Base-by-base conservation (phyloP, 2,797 vertebrate genomes). In the Karalla daura region DNA sequence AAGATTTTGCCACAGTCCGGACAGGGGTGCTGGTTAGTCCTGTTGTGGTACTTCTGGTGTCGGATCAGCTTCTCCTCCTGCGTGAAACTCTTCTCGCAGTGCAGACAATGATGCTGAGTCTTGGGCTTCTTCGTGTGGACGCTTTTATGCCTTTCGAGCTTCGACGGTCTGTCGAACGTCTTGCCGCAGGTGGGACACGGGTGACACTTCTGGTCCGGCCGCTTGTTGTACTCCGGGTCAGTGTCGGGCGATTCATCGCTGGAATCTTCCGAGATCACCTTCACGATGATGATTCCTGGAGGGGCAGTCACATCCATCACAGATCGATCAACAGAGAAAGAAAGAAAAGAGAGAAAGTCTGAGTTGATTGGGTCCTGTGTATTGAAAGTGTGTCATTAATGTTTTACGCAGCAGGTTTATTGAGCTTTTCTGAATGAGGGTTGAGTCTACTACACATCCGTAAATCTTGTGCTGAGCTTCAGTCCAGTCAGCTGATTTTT, bases 1-100 rank as follows among this genome's bases (percentile, higher is more conserved):
- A 92, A 92, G 5, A 91, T 68, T 60, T 92, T 92, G 1, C 78
- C 87, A 18, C 90, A 92, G 59, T 91, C 88, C 0, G 87, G 78
- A 70, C 90, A 92, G 3, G 86, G 82, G 47, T 92, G 89, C 61
- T 84, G 63, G 62, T 86, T 91, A 17, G 86, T 83, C 63, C 78
- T 71, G 12, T 25, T 87, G 70, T 89, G 85, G 55, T 46, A 80
- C 11, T 65, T 87, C 72, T 27, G 77, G 51, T 91, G 89, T 43
- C 86, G 75, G 32, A 77, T 44, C 59, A 91, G 75, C 59, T 14
- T 86, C 23, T 87, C 86, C 9, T 73, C 37, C n/a, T 89, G 7
- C 0, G 64, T 79, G 49, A 91, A 91, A 53, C 47, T 90, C 2
- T 39, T 88, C 0, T 88, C 83, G 28, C 89, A 88, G 5, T 83